These are phyloP conservation scores for Pyrgilauda ruficollis DNA, from an alignment of 2,113 vertebrate species.

Conservation along the genomic window DNA sequence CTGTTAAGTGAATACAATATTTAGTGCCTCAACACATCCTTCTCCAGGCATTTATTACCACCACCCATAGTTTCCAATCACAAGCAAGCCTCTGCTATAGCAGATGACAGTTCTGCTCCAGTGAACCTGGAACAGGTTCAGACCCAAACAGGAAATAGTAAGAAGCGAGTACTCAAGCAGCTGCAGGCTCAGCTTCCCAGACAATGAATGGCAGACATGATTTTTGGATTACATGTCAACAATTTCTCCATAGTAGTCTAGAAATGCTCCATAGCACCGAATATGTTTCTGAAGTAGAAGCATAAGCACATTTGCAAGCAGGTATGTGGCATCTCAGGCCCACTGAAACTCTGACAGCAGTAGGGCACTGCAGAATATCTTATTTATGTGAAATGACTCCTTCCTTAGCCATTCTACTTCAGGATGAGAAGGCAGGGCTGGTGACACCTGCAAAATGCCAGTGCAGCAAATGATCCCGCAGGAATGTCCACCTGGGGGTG, in stretches of 20 bases:
- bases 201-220: not conserved
- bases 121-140: not conserved
- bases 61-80: not conserved
- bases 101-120: not conserved
- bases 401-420: not conserved
- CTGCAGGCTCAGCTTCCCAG: not conserved
- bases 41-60: not conserved
- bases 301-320: not conserved
- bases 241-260: not conserved
- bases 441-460: not conserved
- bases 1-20: slow-evolving; percentile 61
- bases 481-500: slow-evolving; percentile 18
- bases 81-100: not conserved
- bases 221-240: not conserved
- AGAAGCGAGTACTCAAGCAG: not conserved
- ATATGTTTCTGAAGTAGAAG: not conserved
- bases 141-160: not conserved
- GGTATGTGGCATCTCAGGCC: not conserved
- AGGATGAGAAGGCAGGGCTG: not conserved
- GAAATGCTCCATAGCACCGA: not conserved
- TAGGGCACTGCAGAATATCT: not conserved
- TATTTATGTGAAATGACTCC: not conserved
- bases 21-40: not conserved
- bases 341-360: not conserved
- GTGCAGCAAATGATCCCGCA: not conserved